Conservation (phyloP, 2,113 vertebrate genomes). For the Symphodus melops region DNA sequence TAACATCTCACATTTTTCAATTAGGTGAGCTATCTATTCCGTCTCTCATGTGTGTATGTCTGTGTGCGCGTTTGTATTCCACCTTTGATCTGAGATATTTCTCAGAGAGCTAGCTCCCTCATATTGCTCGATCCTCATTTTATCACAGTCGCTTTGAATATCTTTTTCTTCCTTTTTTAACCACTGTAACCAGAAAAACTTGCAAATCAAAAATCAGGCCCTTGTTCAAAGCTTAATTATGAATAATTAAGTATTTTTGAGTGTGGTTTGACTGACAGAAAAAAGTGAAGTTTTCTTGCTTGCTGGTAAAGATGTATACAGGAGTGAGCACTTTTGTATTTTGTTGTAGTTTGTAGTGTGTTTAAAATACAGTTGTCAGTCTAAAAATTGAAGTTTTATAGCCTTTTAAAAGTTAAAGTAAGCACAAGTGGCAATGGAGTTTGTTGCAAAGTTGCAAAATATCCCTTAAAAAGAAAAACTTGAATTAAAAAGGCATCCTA, state of each 20-base stretch:
- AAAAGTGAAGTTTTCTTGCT: slow-evolving; percentile 29
- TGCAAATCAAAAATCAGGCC: slow-evolving; percentile 51
- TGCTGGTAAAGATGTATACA: slow-evolving; percentile 17
- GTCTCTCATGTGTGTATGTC: neutral
- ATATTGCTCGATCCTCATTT: slow-evolving; percentile 33
- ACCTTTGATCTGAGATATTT: slow-evolving; percentile 63
- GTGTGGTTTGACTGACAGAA: slow-evolving; percentile 23
- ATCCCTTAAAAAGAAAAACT: neutral
- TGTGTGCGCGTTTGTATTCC: slow-evolving; percentile 9
- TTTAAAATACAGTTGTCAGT: slow-evolving; percentile 8
- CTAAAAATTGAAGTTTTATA: neutral
- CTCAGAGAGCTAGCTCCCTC: slow-evolving; percentile 44
- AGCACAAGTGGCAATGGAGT: neutral
- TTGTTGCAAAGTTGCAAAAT: slow-evolving; percentile 1
- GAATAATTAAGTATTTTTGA: slow-evolving; percentile 57
- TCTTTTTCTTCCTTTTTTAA: slow-evolving; percentile 28
- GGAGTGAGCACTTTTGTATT: slow-evolving; percentile 14
- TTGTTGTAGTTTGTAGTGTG: slow-evolving; percentile 20
- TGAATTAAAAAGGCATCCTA: neutral
- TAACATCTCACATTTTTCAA: neutral
- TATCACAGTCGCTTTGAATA: slow-evolving; percentile 59
- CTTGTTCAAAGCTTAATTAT: slow-evolving; percentile 59
- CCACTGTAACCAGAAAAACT: slow-evolving; percentile 48
- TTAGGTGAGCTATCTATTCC: neutral
- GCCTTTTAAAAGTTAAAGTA: neutral